Percentiles rank a stretch among this genome's conserved stretches.
Evolutionary conservation across 1,140 invertebrate genomes (phyloP).

Genomic region (Adoxophyes honmai): DNA sequence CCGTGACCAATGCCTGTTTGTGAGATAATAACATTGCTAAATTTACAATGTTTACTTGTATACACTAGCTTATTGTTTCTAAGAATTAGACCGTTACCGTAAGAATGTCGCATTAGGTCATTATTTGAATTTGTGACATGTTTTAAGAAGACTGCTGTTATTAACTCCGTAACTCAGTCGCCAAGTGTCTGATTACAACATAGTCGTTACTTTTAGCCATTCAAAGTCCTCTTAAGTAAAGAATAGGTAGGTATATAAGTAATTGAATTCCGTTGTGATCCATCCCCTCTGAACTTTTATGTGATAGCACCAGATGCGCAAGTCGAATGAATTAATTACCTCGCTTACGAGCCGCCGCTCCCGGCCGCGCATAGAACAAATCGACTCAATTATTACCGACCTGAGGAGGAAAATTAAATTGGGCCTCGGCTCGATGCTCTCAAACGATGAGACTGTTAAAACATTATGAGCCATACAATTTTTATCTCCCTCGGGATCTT

Average conservation of each 20-base stretch:
- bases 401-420: slow-evolving; percentile 66
- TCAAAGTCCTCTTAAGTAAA: too few species aligned
- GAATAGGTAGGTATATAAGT: too few species aligned
- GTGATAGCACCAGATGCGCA: slow-evolving; percentile 28
- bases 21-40: slow-evolving; percentile 51
- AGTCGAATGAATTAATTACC: slow-evolving; percentile 53
- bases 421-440: slow-evolving; percentile 54
- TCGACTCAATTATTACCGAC: slow-evolving; percentile 63
- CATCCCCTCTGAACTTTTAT: slow-evolving; percentile 12
- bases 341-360: slow-evolving; percentile 45
- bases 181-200: too few species aligned
- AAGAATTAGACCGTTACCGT: background rate
- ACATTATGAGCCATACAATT: slow-evolving; percentile 71
- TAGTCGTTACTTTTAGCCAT: too few species aligned
- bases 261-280: too few species aligned
- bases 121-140: too few species aligned
- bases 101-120: background rate
- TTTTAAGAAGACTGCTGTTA: too few species aligned
- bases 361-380: slow-evolving; percentile 60
- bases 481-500: slow-evolving; percentile 65
- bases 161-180: too few species aligned
- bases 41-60: slow-evolving; percentile 23
- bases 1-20: slow-evolving; percentile 60
- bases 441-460: slow-evolving; percentile 67
- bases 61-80: slow-evolving; percentile 19